Evolutionary conservation across 2,797 vertebrate genomes (phyloP), one percentile per base, ranked within the genome.

Genomic region (Scolopax bukidnonensis): DNA sequence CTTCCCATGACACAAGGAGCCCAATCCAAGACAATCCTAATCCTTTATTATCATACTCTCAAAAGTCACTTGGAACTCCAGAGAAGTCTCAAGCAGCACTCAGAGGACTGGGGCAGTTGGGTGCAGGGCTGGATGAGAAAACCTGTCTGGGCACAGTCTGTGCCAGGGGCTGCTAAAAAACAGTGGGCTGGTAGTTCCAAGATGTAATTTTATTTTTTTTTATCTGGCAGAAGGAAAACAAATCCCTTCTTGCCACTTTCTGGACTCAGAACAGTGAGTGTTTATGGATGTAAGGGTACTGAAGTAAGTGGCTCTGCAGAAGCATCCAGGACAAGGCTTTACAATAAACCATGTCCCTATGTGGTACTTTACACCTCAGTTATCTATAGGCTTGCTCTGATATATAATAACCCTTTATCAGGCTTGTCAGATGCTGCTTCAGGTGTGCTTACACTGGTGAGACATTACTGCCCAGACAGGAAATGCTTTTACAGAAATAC

Each of bases 311-410:
- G 25, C 24, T 74, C 67, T 69, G 54, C 24, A 70, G 73, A 68
- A 68, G 28, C 20, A 73, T 10, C 53, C 48, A 51, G 60, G 23
- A 51, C 48, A 80, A 74, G 10, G 36, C 38, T 87, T 67, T 54
- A 32, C 43, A 74, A 91, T 28, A 91, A 93, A 57, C 59, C 70
- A 47, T 1, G 1, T 77, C 65, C 40, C 71, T 71, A 33, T 13
- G n/a, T 86, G 30, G 56, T 78, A 63, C 43, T 60, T 63, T 9
- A 20, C 38, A 93, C 41, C 89, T 96, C 90, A 71, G 93, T 36
- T 89, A 91, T 56, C 14, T 28, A 60, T 85, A 6, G 87, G 60
- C 45, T 79, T 41, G 59, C 86, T 97, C 93, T 97, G 95, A 97
- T 75, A 75, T 47, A 94, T 3, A 64, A 89, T 60, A 93, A 85